phyloP scores from a whole-genome alignment of 2,797 vertebrate species.

The Acestrorhynchus altus region DNA sequence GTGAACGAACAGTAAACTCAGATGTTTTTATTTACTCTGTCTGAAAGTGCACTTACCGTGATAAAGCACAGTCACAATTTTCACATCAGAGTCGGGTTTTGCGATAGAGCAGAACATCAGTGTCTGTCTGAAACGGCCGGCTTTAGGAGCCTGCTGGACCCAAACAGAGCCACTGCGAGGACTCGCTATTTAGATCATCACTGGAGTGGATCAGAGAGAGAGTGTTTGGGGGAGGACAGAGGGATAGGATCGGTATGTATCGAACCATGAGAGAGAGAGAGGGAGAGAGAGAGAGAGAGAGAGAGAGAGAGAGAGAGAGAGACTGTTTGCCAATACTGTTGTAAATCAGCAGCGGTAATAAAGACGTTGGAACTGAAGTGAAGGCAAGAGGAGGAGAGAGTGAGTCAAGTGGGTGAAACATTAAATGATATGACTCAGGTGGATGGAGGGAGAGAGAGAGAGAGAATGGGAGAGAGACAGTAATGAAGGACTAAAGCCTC shows the following conservation, averaged over 20 bases:
- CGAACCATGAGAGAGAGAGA: constrained; percentile 2
- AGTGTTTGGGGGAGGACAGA: not conserved
- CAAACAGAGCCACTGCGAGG: not conserved
- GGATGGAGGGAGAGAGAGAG: not conserved
- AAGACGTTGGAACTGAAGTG: not conserved
- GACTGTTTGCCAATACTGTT: not conserved
- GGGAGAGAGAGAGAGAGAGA: constrained; percentile 4
- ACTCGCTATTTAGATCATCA: constrained; percentile 48
- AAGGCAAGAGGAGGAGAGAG: constrained; percentile 3
- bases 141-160: too few relatives aligned
- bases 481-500: constrained; percentile 23
- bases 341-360: not conserved
- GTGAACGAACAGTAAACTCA: too few relatives aligned
- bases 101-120: too few relatives aligned
- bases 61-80: too few relatives aligned
- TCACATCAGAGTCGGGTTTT: too few relatives aligned
- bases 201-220: constrained; percentile 38
- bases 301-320: not conserved
- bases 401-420: not conserved
- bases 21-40: too few relatives aligned
- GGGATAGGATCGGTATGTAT: not conserved
- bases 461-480: not conserved
- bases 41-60: too few relatives aligned
- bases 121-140: too few relatives aligned
- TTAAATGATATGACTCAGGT: not conserved